Conservation (phyloP, 37 sponge, comb jelly and placozoan species). For the Chondrilla cf. caribensis region DNA sequence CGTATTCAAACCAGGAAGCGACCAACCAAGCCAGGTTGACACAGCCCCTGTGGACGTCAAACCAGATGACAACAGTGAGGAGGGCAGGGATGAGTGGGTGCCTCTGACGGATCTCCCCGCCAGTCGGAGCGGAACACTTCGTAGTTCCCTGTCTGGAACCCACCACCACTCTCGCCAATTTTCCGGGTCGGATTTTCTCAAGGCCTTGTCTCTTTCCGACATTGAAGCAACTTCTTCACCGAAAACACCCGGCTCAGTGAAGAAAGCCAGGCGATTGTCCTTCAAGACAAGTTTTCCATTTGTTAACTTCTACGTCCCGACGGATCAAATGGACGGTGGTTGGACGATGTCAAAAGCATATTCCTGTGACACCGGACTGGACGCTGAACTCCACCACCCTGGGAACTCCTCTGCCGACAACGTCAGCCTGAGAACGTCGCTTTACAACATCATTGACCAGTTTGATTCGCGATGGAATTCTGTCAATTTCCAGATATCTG, state of each 20-base stretch:
- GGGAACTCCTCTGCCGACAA: not conserved
- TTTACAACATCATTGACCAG: not conserved
- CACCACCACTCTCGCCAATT: too few relatives aligned
- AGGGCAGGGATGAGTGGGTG: too few relatives aligned
- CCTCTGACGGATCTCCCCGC: too few relatives aligned
- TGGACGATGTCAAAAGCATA: not conserved
- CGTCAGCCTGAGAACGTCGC: not conserved
- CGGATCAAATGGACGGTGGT: not conserved
- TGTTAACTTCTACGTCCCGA: not conserved
- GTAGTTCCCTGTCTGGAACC: too few relatives aligned
- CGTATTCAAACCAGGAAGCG: too few relatives aligned
- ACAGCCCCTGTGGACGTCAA: too few relatives aligned
- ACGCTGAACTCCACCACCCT: not conserved
- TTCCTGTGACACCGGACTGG: not conserved
- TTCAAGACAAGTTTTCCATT: constrained; percentile 3
- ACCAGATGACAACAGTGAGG: too few relatives aligned
- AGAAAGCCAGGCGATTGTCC: not conserved
- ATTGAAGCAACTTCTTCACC: not conserved
- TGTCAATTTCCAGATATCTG: too few relatives aligned
- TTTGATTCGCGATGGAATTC: not conserved
- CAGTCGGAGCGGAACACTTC: too few relatives aligned
- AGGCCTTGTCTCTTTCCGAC: not conserved
- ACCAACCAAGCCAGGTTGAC: too few relatives aligned
- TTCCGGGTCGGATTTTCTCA: not conserved
- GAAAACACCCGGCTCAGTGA: too few relatives aligned